Evolutionary conservation across 1,140 invertebrate species (phyloP).

Genomic region (Parasteatoda tepidariorum): DNA sequence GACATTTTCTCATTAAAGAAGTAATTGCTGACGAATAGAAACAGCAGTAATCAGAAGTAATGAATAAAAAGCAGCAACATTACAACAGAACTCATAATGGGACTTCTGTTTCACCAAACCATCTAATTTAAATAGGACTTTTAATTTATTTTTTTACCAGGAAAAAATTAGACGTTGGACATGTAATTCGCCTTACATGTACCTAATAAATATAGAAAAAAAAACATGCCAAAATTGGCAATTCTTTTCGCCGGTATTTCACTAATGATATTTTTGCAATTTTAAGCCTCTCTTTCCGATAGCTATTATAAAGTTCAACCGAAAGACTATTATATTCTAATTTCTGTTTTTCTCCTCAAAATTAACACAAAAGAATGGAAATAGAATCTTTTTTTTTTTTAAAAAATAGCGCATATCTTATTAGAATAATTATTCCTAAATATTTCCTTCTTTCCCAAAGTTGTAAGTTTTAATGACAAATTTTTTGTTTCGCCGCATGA

Average conservation of each 20-base stretch:
- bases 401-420: constrained; percentile 17
- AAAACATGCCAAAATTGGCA: too few species aligned
- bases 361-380: constrained; percentile 18
- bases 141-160: constrained; percentile 20
- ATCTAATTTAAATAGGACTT: constrained; percentile 3
- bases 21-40: not conserved
- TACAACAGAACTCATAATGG: too few species aligned
- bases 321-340: not conserved
- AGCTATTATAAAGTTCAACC: too few species aligned
- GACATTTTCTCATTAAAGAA: constrained; percentile 13
- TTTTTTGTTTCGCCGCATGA: constrained; percentile 9
- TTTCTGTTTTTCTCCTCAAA: constrained; percentile 27
- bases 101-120: too few species aligned
- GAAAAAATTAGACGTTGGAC: too few species aligned
- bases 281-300: too few species aligned
- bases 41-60: too few species aligned
- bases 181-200: too few species aligned
- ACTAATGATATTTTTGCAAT: too few species aligned
- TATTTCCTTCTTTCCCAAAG: constrained; percentile 50
- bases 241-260: too few species aligned
- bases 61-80: too few species aligned
- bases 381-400: not conserved
- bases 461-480: not conserved
- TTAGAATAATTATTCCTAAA: constrained; percentile 51
- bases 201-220: too few species aligned